A percentile compares a stretch with the other conserved stretches of the same genome.
phyloP scores from a whole-genome alignment of 1,140 invertebrate genomes.

The Papilio xuthus region DNA sequence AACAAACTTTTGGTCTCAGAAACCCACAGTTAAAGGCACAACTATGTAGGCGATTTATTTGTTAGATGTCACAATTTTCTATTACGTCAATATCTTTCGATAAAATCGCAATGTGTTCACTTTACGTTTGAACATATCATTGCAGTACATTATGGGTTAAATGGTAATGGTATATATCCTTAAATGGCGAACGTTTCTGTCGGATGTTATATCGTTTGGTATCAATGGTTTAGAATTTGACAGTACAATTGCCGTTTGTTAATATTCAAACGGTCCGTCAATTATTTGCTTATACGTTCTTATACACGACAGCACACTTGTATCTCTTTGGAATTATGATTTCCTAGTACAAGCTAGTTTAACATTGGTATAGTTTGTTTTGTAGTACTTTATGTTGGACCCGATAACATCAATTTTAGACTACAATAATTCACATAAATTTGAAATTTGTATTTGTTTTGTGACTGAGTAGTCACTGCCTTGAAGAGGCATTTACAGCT shows the following conservation, averaged over 20 bases:
- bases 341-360: background rate
- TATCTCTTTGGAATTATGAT: constrained; percentile 36
- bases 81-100: background rate
- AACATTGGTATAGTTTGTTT: background rate
- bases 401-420: no score
- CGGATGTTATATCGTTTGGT: constrained; percentile 6
- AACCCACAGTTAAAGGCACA: background rate
- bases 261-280: constrained; percentile 57
- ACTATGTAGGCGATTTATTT: background rate
- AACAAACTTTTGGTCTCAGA: no score
- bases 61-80: background rate
- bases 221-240: constrained; percentile 43
- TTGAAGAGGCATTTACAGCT: no score
- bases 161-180: constrained; percentile 64
- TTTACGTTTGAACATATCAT: constrained; percentile 55
- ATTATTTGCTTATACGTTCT: constrained; percentile 46
- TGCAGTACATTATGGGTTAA: constrained; percentile 59
- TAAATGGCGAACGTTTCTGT: constrained; percentile 44
- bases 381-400: background rate
- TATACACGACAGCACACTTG: constrained; percentile 26
- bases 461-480: no score
- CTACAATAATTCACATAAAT: no score
- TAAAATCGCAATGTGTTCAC: background rate
- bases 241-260: constrained; percentile 56
- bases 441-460: no score